A percentile compares a stretch with the other conserved stretches of the same genome.
Evolutionary conservation across 2,888 invertebrate species (phyloP).

Genomic region (Nysson spinosus): DNA sequence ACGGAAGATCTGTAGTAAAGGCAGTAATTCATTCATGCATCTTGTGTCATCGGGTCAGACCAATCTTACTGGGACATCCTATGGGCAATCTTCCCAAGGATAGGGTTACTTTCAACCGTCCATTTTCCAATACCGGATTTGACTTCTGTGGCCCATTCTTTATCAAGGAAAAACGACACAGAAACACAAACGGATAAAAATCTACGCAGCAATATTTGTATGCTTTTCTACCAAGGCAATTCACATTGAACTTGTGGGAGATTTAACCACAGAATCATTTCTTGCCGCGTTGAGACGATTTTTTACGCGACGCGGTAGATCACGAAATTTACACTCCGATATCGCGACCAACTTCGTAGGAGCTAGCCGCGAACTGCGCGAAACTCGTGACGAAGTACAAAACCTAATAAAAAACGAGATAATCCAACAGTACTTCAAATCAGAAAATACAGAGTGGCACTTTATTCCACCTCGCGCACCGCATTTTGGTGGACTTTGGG

Average conservation of each 20-base stretch:
- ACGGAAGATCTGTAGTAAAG: background rate
- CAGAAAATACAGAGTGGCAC: too few relatives aligned
- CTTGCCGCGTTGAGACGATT: background rate
- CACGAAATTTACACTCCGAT: background rate
- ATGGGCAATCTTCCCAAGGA: background rate
- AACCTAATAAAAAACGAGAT: background rate
- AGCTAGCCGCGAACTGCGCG: background rate
- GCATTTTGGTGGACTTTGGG: background rate
- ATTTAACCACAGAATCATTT: background rate
- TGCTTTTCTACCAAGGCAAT: background rate
- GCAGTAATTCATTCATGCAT: background rate
- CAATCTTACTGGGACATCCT: background rate
- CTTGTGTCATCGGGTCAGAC: background rate
- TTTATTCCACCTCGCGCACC: background rate
- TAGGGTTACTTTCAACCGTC: background rate
- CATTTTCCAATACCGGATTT: background rate
- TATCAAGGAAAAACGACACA: background rate
- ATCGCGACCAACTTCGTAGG: background rate
- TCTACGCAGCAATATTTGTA: background rate
- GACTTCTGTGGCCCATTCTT: slow-evolving; percentile 2
- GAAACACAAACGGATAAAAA: background rate
- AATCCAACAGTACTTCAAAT: background rate
- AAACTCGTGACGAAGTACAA: background rate
- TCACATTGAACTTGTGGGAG: too few relatives aligned
- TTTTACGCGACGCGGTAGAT: background rate